Percentiles rank a stretch among this genome's conserved stretches.
These are phyloP conservation scores for Ceuthmochares aereus DNA, from an alignment of 2,113 vertebrate species.

Conservation along the genomic window DNA sequence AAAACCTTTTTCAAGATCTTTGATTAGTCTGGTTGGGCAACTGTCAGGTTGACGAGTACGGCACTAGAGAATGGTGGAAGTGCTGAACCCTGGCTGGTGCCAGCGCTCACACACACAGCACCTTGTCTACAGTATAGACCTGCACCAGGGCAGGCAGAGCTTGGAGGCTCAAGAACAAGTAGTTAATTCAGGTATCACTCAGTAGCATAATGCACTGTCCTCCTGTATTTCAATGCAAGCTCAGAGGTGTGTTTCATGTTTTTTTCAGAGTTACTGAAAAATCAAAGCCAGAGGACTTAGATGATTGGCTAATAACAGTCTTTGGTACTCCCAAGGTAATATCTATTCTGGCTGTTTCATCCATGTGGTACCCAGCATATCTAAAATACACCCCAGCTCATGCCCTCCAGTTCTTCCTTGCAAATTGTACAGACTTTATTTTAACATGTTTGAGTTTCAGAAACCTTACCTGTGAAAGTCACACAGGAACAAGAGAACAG, in stretches of 20 bases:
- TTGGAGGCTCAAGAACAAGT: not conserved
- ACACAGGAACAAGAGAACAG: not conserved
- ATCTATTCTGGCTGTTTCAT: not conserved
- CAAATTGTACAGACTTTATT: not conserved
- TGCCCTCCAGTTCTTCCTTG: not conserved
- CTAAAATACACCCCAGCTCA: not conserved
- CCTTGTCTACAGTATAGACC: not conserved
- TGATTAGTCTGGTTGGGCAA: not conserved
- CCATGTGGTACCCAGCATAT: not conserved
- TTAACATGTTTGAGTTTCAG: not conserved
- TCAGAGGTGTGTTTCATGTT: accelerated
- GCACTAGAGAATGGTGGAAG: not conserved
- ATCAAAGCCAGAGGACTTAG: not conserved
- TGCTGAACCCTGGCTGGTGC: not conserved
- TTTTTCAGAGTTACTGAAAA: not conserved
- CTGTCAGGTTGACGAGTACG: not conserved
- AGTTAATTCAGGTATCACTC: not conserved
- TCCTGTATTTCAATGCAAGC: not conserved
- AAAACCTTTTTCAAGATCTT: not conserved
- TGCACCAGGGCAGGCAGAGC: accelerated
- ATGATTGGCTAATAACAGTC: accelerated
- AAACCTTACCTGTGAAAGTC: not conserved
- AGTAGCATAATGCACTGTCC: accelerated
- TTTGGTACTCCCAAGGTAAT: not conserved
- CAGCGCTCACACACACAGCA: accelerated